Evolutionary conservation across 2,888 invertebrate genomes (phyloP).

Genomic region (Ptychoptera contaminata): DNA sequence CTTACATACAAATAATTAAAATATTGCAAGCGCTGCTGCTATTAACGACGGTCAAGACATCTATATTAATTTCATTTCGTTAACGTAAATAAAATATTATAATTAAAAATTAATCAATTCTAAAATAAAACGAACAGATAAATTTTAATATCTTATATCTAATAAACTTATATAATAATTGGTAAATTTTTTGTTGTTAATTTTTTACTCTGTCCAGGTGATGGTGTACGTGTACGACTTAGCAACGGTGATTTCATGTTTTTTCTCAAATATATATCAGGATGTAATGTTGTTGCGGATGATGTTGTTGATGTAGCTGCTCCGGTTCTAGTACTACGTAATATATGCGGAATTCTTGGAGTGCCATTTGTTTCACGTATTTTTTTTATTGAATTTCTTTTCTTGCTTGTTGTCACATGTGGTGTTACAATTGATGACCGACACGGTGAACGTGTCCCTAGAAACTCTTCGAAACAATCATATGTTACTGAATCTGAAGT

Average conservation of each 20-base stretch:
- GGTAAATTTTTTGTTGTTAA: conserved; percentile 22
- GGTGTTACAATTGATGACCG: conserved; percentile 6
- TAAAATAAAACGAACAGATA: too few relatives aligned
- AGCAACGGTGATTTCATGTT: conserved; percentile 13
- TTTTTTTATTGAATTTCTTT: too few relatives aligned
- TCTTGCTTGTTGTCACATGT: not conserved
- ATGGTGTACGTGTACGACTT: conserved; percentile 11
- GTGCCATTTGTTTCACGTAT: not conserved
- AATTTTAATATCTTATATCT: too few relatives aligned
- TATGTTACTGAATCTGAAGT: conserved; percentile 1
- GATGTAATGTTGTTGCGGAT: too few relatives aligned
- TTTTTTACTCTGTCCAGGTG: conserved; percentile 15
- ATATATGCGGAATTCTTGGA: not conserved
- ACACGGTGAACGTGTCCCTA: not conserved
- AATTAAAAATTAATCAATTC: too few relatives aligned
- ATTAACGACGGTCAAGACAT: too few relatives aligned
- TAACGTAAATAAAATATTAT: too few relatives aligned
- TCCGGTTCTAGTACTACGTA: conserved; percentile 9
- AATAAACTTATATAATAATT: conserved; percentile 20
- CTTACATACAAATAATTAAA: too few relatives aligned
- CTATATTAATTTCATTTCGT: too few relatives aligned
- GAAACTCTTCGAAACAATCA: conserved; percentile 1
- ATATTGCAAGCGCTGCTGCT: too few relatives aligned
- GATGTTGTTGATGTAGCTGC: conserved; percentile 10
- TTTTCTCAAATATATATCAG: conserved; percentile 8